Evolutionary conservation across 2,113 vertebrate genomes (phyloP), one percentile per base, ranked within the genome.

Genomic region (Psophia crepitans): DNA sequence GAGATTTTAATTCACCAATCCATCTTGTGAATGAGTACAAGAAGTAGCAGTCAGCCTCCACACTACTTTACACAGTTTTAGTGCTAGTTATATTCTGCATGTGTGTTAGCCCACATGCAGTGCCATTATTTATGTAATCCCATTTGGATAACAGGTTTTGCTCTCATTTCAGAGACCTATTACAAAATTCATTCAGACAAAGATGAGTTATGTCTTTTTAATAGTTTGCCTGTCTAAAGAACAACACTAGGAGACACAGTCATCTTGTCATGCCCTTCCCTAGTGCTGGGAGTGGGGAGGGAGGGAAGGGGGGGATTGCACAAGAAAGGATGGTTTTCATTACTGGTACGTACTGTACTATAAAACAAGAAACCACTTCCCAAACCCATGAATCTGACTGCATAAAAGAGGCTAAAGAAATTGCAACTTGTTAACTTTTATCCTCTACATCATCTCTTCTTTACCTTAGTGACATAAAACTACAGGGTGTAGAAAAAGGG

Each of bases 1-100:
- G 95, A 93, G 80, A 69, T 95, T 98, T 97, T 97, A 97, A 96
- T 97, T 97, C 73, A 70, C 46, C 33, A 74, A 87, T 95, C 74
- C 75, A 56, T 96, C 81, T 96, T 94, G 49, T 85, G 74, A 92
- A 94, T 51, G 84, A 93, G 48, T 49, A 87, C 54, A 82, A 87
- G 79, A 49, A 88, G 44, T 74, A 92, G 66, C 83, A 96, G 63
- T 26, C 83, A 86, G 68, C 65, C 77, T 82, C 76, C 79, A 87
- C 64, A 46, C 28, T 58, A 13, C 48, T 79, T 66, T 60, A 77
- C 57, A 84, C 48, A n/a, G 32, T 66, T 78, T 68, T 49, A 65
- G 19, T 41, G 37, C 65, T 27, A 27, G 54, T 32, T 76, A 11
- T 51, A 54, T 32, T 73, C 65, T 49, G 30, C 5, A 5, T 78